Conservation (phyloP, 2,113 vertebrate species). For the Charina bottae region DNA sequence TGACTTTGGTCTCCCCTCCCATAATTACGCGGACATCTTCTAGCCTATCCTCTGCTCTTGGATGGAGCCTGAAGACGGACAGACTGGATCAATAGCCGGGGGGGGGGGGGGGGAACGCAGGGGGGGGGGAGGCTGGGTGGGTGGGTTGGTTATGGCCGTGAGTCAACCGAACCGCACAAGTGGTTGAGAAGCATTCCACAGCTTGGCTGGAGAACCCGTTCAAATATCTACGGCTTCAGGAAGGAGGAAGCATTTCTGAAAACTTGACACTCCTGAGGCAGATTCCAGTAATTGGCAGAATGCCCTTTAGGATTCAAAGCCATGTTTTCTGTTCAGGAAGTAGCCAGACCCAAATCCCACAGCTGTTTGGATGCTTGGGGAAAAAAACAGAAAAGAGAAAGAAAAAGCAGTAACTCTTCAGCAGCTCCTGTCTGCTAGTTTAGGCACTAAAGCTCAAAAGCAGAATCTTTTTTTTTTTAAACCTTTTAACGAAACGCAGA, state of each 20-base stretch:
- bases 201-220: neutral
- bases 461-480: neutral
- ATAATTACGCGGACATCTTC: constrained; percentile 18
- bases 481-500: neutral
- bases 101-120: neutral
- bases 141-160: neutral
- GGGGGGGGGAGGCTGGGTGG: neutral
- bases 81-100: neutral
- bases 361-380: neutral
- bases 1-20: neutral
- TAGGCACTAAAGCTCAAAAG: neutral
- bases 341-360: neutral
- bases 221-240: no score
- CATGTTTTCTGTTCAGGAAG: neutral
- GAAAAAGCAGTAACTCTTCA: neutral
- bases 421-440: neutral
- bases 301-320: neutral
- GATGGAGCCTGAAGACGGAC: neutral
- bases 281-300: neutral
- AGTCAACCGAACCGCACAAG: neutral
- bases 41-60: neutral
- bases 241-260: neutral
- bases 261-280: neutral
- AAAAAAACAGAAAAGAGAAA: neutral
- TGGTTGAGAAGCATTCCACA: neutral